Conservation (phyloP, 2,888 invertebrate genomes). For the Anorthoa munda region DNA sequence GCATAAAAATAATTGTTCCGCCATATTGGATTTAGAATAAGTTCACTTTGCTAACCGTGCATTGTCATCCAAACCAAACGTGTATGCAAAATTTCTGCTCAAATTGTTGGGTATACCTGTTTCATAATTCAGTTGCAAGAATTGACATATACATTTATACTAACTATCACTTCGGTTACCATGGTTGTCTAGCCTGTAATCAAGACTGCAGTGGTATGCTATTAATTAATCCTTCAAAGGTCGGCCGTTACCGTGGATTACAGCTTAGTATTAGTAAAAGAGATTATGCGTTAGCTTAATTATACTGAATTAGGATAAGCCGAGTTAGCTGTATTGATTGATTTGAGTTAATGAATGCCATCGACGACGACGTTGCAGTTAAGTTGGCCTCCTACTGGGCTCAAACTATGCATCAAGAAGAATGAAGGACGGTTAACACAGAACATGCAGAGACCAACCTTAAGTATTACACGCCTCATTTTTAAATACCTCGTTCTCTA, state of each 20-base stretch:
- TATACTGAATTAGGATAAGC: slow-evolving; percentile 19
- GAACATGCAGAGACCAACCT: background rate
- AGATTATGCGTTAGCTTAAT: slow-evolving; percentile 25
- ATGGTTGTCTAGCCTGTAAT: background rate
- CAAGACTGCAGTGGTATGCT: background rate
- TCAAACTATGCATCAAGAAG: no score
- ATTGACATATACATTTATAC: no score
- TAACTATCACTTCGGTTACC: background rate
- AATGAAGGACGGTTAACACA: background rate
- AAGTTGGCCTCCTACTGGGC: no score
- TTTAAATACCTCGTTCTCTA: background rate
- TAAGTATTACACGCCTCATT: background rate
- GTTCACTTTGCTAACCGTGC: no score
- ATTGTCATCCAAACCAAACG: no score
- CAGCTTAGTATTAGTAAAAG: slow-evolving; percentile 6
- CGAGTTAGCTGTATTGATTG: slow-evolving; percentile 17
- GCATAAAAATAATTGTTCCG: no score
- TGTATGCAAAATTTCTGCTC: no score
- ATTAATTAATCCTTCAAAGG: slow-evolving; percentile 11
- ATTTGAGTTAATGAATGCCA: background rate
- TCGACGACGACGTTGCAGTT: no score
- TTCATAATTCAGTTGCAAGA: no score
- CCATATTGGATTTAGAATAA: no score
- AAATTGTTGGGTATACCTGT: no score
- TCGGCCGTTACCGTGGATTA: background rate